These are phyloP conservation scores for Aythya baeri DNA, from an alignment of 2,113 vertebrate species.

Conservation along the genomic window DNA sequence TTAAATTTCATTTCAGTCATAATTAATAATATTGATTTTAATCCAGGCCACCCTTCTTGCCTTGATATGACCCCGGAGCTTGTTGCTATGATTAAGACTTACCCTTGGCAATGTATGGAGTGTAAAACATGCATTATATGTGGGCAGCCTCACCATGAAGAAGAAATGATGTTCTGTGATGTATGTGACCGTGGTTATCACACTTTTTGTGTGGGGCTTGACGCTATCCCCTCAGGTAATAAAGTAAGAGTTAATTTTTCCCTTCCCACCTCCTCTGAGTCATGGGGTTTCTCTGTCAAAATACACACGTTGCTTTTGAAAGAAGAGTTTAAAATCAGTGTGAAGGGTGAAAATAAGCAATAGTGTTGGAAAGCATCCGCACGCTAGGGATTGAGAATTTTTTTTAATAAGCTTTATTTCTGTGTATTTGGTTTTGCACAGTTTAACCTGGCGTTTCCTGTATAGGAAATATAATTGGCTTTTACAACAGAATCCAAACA, in stretches of 20 bases:
- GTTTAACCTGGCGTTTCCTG: constrained; percentile 20
- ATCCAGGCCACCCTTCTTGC: constrained; percentile 95
- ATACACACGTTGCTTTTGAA: neutral
- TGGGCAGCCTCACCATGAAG: constrained; percentile 96
- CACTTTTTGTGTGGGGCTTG: constrained; percentile 97
- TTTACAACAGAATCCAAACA: neutral
- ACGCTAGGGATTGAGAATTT: neutral
- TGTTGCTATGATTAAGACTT: constrained; percentile 93
- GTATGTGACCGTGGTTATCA: constrained; percentile 97
- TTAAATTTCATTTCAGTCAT: constrained; percentile 24
- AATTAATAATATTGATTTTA: constrained; percentile 74
- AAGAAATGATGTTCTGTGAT: constrained; percentile 99
- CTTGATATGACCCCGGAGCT: constrained; percentile 93
- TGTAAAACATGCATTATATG: constrained; percentile 97
- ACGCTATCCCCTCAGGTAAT: constrained; percentile 92
- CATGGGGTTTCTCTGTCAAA: neutral
- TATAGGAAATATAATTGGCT: constrained; percentile 9
- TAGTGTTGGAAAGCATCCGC: neutral
- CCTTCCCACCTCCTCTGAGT: neutral
- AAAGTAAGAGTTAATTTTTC: neutral
- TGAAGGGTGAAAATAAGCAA: neutral
- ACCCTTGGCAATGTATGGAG: constrained; percentile 99
- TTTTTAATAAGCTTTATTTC: constrained; percentile 53
- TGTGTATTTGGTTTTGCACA: constrained; percentile 26
- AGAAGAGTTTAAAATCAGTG: neutral